Evolutionary conservation across 2,113 vertebrate genomes (phyloP).

Genomic region (Ahaetulla prasina): DNA sequence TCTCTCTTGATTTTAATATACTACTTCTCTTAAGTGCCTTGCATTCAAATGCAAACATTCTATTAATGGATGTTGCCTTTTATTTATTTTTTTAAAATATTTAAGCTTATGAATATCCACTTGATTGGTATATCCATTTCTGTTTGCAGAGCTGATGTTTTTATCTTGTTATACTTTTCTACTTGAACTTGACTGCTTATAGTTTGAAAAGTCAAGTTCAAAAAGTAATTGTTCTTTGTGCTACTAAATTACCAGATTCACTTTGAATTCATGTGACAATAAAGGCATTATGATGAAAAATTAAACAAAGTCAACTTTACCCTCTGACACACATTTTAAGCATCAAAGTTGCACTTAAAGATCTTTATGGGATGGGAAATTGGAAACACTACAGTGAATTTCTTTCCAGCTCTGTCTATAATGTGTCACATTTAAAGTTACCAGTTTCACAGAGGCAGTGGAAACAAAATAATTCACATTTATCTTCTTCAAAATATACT

Average conservation of each 20-base stretch:
- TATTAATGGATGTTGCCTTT: not conserved
- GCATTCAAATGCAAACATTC: not conserved
- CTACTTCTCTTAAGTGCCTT: not conserved
- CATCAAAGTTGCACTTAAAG: slow-evolving; percentile 15
- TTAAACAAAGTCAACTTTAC: slow-evolving; percentile 30
- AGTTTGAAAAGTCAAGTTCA: not conserved
- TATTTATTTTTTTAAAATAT: not conserved
- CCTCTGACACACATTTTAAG: slow-evolving; percentile 5
- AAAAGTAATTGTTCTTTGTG: slow-evolving; percentile 9
- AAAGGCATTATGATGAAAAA: slow-evolving; percentile 23
- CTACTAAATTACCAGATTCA: slow-evolving; percentile 6
- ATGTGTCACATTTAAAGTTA: not conserved
- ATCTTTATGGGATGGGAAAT: not conserved
- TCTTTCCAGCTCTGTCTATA: not conserved
- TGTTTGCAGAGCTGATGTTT: fast-evolving
- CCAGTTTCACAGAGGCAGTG: slow-evolving; percentile 1
- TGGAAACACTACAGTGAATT: not conserved
- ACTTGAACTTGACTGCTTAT: not conserved
- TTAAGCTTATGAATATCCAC: not conserved
- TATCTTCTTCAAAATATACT: not conserved
- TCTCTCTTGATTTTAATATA: not conserved
- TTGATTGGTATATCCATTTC: fast-evolving
- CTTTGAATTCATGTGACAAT: slow-evolving; percentile 4
- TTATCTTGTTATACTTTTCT: not conserved
- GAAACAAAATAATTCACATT: not conserved